Percentiles rank a stretch among this genome's conserved stretches.
Conservation (phyloP, 1,140 invertebrate species). For the Drosophila pandora region DNA sequence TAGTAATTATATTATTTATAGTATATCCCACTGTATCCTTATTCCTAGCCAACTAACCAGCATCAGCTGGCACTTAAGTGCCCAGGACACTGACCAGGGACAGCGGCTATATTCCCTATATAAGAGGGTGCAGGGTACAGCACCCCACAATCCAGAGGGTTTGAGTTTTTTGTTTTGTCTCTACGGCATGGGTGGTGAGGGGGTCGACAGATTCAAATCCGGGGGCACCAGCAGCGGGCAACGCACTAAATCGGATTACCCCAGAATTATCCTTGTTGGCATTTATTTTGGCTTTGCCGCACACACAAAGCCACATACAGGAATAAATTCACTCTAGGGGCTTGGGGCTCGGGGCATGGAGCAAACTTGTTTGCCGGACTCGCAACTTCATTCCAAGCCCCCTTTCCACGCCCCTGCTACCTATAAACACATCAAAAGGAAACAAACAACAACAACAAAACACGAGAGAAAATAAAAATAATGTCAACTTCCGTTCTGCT, state of each 20-base stretch:
- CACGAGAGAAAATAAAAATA: conserved; percentile 61
- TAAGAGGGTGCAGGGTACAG: neutral
- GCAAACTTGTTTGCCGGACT: conserved; percentile 54
- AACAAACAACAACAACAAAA: conserved; percentile 10
- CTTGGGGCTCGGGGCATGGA: conserved; percentile 4
- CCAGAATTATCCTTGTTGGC: conserved; percentile 78
- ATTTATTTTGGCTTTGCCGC: conserved; percentile 66
- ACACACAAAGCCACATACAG: conserved; percentile 10
- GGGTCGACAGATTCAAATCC: conserved; percentile 5
- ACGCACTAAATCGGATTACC: conserved; percentile 77
- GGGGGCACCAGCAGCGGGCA: conserved; percentile 30
- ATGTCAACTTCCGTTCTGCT: conserved; percentile 73
- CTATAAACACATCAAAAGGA: conserved; percentile 30
- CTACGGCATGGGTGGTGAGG: neutral
- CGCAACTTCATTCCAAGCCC: conserved; percentile 21
- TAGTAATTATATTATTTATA: neutral
- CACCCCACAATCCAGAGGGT: conserved; percentile 43
- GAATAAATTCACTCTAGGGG: conserved; percentile 13
- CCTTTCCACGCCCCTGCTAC: neutral
- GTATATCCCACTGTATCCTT: conserved; percentile 33
- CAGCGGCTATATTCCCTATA: neutral
- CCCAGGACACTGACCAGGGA: conserved; percentile 41
- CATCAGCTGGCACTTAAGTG: conserved; percentile 60
- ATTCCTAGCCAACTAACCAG: conserved; percentile 27
- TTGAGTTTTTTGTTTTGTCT: conserved; percentile 2